Conservation (phyloP, 2,888 invertebrate species). For the Nomada fucata region DNA sequence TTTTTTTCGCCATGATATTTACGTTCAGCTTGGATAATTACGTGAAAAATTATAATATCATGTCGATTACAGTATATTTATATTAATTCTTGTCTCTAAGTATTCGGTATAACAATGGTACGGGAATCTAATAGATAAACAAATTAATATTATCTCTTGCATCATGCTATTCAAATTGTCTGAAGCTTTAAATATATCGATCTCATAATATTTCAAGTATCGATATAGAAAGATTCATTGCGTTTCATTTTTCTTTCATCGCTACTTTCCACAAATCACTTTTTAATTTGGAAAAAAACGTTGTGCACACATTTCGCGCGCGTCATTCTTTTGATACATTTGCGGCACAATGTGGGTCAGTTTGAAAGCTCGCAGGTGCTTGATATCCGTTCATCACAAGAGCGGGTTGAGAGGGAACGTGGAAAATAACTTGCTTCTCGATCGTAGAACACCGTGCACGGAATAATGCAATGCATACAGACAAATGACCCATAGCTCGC, state of each 20-base stretch:
- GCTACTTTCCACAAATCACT: background rate
- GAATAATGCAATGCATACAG: slow-evolving; percentile 56
- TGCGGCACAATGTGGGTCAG: slow-evolving; percentile 43
- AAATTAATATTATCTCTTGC: too few species aligned
- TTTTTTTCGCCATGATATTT: too few species aligned
- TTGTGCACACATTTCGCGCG: slow-evolving; percentile 21
- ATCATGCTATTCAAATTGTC: too few species aligned
- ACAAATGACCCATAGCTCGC: slow-evolving; percentile 42
- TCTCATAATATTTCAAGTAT: too few species aligned
- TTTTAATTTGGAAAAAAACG: slow-evolving; percentile 6
- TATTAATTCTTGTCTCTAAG: too few species aligned
- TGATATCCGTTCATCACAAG: slow-evolving; percentile 36
- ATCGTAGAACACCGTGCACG: slow-evolving; percentile 32
- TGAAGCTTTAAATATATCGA: too few species aligned
- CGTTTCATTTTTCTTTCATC: background rate
- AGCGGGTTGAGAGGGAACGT: slow-evolving; percentile 20
- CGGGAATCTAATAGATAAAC: too few species aligned
- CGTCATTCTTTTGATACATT: slow-evolving; percentile 24
- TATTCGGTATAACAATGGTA: too few species aligned
- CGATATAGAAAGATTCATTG: too few species aligned
- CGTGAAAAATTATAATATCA: too few species aligned
- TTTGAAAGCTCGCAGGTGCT: slow-evolving; percentile 34
- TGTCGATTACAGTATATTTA: too few species aligned
- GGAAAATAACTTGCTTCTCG: slow-evolving; percentile 49
- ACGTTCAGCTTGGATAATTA: too few species aligned